Base-by-base conservation (phyloP, 1,140 invertebrate species). In the Pogonomyrmex barbatus region DNA sequence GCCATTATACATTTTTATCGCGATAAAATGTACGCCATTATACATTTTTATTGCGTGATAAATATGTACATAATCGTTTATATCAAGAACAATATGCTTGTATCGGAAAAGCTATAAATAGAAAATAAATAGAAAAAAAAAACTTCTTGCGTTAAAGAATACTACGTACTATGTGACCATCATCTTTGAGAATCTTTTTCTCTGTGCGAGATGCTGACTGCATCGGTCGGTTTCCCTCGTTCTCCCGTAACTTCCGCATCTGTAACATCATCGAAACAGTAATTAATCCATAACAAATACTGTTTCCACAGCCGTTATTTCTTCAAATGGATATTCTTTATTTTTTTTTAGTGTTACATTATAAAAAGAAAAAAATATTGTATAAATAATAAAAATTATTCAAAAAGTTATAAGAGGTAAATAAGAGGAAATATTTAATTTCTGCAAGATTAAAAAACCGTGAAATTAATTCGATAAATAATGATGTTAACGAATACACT, bases 201-300 rank as follows among this genome's bases (percentile, higher is more conserved):
- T 93, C 92, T 86, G 92, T 92, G 39, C 90, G 91, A 85, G 93
- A 91, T 86, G 89, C 89, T 78, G 93, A 79, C 71, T 91, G 91
- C 91, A 93, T 92, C 85, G 93, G 91, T 30, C 91, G 91, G 89
- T 88, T 92, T 65, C 89, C 92, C 89, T 94, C 92, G 89, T 87
- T 94, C 86, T 93, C 94, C 87, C 91, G 91, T 88, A 94, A 92
- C 92, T 94, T 94, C 87, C 93, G 92, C 93, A 94, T 93, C 94
- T 94, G 91, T 70, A 94, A 93, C 73, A 90, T 81, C 87, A 91
- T 87, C 45, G 58, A 84, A 73, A 67, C 24, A 24, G 24, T 77
- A 65, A 82, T 73, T 84, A 42, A 36, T 24, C n/a, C 10, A 39
- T 17, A 67, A 79, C 33, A 17, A 4, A 42, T 10, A 12, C 33